Base-by-base conservation (phyloP, 2,797 vertebrate genomes). In the Clarias pachynema region DNA sequence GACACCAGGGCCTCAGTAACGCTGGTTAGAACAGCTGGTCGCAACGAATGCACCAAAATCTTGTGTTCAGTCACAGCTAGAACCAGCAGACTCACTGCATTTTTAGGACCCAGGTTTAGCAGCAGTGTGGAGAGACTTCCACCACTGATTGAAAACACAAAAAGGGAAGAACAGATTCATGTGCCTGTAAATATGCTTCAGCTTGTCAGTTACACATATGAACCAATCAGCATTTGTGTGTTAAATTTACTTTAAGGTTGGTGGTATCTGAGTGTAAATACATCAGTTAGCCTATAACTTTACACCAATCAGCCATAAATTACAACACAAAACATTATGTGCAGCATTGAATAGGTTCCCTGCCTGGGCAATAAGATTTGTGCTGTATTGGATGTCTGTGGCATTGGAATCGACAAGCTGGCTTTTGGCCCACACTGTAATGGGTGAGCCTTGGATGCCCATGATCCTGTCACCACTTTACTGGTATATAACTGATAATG, bases 51-150 rank as follows among this genome's bases (percentile, higher is more conserved):
- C 90, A 99, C 97, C 89, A 99, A 96, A 91, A 99, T 99, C 94
- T 99, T 99, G 93, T 99, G 98, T 89, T 99, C 98, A 0, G 98
- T 99, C 90, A 99, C 98, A 2, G 98, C 98, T 93, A 99, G 95
- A n/a, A 99, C 97, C 84, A 99, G 93, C 81, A 99, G 94, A 56
- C 96, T 98, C 88, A 96, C 95, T 0, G 98, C 97, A 18, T 99
- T 99, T 93, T 99, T 98, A 44, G 98, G 98, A 79, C 98, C 98
- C 83, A 99, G 93, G 90, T 99, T 99, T 91, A 99, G 94, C n/a
- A 99, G 96, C 88, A 99, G 94, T 8, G 97, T 97, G 89, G 97
- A 98, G 89, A 99, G 98, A 87, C 97, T 97, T 85, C 98, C 98
- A 56, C 98, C 98, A 60, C 98, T 99, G 91, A 87, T 14, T 24